Evolutionary conservation across 2,113 vertebrate genomes (phyloP).

Genomic region (Solea senegalensis): DNA sequence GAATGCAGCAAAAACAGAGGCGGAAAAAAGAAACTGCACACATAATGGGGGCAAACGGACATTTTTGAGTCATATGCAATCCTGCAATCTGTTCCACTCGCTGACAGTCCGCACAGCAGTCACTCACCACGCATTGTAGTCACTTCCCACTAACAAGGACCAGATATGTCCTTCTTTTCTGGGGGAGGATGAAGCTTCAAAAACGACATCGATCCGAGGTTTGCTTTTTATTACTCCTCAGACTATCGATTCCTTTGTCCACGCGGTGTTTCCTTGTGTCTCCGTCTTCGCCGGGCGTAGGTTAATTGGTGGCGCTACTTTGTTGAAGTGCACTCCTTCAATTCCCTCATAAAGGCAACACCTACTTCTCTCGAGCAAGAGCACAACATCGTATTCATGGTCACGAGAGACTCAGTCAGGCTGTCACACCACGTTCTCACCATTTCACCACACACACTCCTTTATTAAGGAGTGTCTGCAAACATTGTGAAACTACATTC

Average conservation of each 20-base stretch:
- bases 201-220: conserved; percentile 31
- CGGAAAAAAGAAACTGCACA: conserved; percentile 12
- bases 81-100: conserved; percentile 70
- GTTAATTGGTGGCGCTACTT: conserved; percentile 50
- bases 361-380: conserved; percentile 1
- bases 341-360: conserved; percentile 11
- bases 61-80: conserved; percentile 67
- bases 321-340: neutral
- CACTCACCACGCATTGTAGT: conserved; percentile 38
- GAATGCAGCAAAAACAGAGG: conserved; percentile 59
- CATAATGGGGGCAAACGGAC: conserved; percentile 74
- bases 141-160: conserved; percentile 49
- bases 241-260: conserved; percentile 53
- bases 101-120: conserved; percentile 41
- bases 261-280: conserved; percentile 39
- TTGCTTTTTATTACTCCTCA: conserved; percentile 58
- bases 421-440: too few relatives aligned
- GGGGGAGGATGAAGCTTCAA: conserved; percentile 8
- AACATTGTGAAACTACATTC: conserved; percentile 7
- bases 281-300: conserved; percentile 27
- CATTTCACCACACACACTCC: neutral
- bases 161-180: conserved; percentile 12
- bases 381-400: conserved; percentile 16
- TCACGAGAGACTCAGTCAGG: too few relatives aligned
- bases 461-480: conserved; percentile 11